Percentiles rank a stretch among this genome's conserved stretches.
phyloP scores from a whole-genome alignment of 2,888 invertebrate species.

The Dioctria linearis region DNA sequence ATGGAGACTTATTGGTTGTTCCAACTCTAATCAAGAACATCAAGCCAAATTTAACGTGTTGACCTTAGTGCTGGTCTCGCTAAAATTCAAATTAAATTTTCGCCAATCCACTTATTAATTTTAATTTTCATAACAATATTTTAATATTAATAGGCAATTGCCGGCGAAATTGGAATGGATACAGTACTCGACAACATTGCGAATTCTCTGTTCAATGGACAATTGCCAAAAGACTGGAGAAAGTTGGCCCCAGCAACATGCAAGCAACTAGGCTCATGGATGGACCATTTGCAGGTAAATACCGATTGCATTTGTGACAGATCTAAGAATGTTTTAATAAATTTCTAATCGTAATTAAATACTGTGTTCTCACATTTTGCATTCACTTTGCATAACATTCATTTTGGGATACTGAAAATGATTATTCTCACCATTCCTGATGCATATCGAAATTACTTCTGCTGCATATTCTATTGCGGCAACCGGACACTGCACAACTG shows the following conservation, averaged over 20 bases:
- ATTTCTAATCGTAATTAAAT: slow-evolving; percentile 45
- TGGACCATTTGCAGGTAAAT: slow-evolving; percentile 81
- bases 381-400: slow-evolving; percentile 4
- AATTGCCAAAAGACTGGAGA: slow-evolving; percentile 86
- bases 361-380: slow-evolving; percentile 20
- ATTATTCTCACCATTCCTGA: slow-evolving; percentile 4
- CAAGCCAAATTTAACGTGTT: too few species aligned
- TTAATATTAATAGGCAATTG: slow-evolving; percentile 76
- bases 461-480: neutral
- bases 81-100: too few species aligned
- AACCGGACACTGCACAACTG: neutral
- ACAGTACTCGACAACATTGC: slow-evolving; percentile 86
- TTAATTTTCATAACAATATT: slow-evolving; percentile 30
- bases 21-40: too few species aligned
- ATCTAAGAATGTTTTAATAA: slow-evolving; percentile 37
- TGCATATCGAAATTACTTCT: slow-evolving; percentile 10
- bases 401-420: neutral
- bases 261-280: slow-evolving; percentile 90
- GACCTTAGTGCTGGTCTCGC: too few species aligned
- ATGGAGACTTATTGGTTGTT: too few species aligned
- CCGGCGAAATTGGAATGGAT: slow-evolving; percentile 95
- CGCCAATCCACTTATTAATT: slow-evolving; percentile 11
- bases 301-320: neutral
- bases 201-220: slow-evolving; percentile 87
- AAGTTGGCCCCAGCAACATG: slow-evolving; percentile 87